phyloP scores from a whole-genome alignment of 1,140 invertebrate genomes.

The Acromyrmex heyeri region DNA sequence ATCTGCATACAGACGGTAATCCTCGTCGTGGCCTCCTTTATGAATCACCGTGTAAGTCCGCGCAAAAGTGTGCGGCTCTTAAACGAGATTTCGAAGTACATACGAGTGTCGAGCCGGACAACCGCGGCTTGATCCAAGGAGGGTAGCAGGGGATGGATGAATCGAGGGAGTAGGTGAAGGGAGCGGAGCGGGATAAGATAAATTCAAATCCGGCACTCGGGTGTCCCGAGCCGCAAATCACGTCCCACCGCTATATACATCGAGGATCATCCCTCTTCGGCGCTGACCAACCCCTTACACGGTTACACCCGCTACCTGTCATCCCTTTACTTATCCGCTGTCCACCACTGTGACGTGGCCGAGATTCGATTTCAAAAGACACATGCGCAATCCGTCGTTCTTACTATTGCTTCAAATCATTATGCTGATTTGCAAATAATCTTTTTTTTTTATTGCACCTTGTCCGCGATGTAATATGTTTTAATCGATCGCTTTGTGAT shows the following conservation, averaged over 20 bases:
- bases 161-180: slow-evolving; percentile 68
- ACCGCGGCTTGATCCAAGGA: slow-evolving; percentile 54
- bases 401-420: slow-evolving; percentile 28
- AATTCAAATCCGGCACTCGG: slow-evolving; percentile 83
- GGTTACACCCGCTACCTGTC: slow-evolving; percentile 77
- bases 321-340: slow-evolving; percentile 82
- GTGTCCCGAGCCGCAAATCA: slow-evolving; percentile 83
- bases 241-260: slow-evolving; percentile 81
- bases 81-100: slow-evolving; percentile 69
- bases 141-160: slow-evolving; percentile 61
- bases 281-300: slow-evolving; percentile 80
- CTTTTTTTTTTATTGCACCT: not conserved
- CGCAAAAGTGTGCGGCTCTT: slow-evolving; percentile 36
- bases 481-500: not conserved
- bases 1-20: slow-evolving; percentile 71
- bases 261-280: slow-evolving; percentile 83
- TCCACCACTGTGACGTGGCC: slow-evolving; percentile 66
- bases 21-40: slow-evolving; percentile 59
- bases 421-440: slow-evolving; percentile 42
- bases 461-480: not conserved
- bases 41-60: slow-evolving; percentile 67
- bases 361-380: slow-evolving; percentile 75
- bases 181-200: slow-evolving; percentile 77
- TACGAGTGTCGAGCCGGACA: slow-evolving; percentile 68
- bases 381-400: slow-evolving; percentile 70